Conservation (phyloP, 2,888 invertebrate genomes). For the Icerya purchasi region DNA sequence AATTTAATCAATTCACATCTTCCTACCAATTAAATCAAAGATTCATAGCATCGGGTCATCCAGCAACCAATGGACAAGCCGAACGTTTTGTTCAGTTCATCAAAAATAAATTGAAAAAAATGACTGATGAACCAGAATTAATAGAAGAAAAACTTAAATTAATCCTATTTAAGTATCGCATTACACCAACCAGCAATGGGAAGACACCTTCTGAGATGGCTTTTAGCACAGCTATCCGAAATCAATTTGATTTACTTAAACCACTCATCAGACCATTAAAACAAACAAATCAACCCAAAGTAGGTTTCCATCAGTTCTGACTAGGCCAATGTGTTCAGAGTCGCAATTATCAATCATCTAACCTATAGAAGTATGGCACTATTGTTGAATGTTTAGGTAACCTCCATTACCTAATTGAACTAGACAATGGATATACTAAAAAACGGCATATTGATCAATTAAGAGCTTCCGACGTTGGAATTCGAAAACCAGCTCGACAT, state of each 20-base stretch:
- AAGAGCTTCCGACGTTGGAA: no score
- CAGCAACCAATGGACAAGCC: conserved; percentile 16
- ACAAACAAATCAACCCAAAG: background rate
- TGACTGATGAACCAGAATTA: conserved; percentile 9
- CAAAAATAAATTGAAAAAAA: conserved; percentile 11
- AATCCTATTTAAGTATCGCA: conserved; percentile 15
- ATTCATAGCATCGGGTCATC: conserved; percentile 9
- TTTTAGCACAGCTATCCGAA: conserved; percentile 5
- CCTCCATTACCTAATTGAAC: no score
- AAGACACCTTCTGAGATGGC: conserved; percentile 15
- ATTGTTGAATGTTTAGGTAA: no score
- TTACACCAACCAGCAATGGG: conserved; percentile 14
- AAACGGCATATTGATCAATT: no score
- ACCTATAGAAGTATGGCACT: no score
- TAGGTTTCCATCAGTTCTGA: no score
- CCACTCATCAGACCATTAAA: background rate
- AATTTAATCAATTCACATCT: background rate
- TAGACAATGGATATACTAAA: no score
- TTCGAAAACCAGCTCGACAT: no score
- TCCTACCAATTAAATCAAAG: conserved; percentile 15
- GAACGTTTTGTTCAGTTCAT: conserved; percentile 15
- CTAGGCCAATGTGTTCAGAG: no score
- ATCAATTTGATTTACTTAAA: background rate
- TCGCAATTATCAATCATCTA: no score
- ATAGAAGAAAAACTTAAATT: conserved; percentile 11